Percentiles rank a stretch among this genome's conserved stretches.
phyloP scores from a whole-genome alignment of 1,140 invertebrate species.

The Drosophila kikkawai region DNA sequence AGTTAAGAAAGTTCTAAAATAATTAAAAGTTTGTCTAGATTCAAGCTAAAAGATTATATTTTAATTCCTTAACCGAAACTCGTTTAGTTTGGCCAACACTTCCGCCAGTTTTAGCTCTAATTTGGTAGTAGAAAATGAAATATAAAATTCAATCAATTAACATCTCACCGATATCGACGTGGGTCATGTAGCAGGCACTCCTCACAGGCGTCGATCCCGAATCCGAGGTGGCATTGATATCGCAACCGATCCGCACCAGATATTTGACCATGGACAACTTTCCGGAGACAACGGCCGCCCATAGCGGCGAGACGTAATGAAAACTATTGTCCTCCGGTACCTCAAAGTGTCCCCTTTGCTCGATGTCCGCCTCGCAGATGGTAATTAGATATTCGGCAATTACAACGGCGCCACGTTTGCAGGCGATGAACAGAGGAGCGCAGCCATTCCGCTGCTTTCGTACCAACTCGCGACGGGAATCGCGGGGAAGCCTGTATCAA shows the following conservation, averaged over 20 bases:
- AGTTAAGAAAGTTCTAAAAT: too few relatives aligned
- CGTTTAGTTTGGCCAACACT: background rate
- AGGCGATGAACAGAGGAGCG: conserved; percentile 94
- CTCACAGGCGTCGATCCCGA: conserved; percentile 93
- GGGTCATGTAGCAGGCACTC: conserved; percentile 97
- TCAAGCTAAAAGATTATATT: background rate
- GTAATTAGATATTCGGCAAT: conserved; percentile 95
- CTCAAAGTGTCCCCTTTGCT: conserved; percentile 92
- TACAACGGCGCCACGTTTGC: conserved; percentile 93
- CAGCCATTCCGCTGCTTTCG: conserved; percentile 88
- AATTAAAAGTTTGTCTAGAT: background rate
- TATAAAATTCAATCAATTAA: background rate
- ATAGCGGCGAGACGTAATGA: conserved; percentile 95
- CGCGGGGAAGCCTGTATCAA: conserved; percentile 60
- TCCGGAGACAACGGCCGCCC: conserved; percentile 96
- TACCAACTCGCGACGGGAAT: conserved; percentile 76
- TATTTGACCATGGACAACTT: conserved; percentile 91
- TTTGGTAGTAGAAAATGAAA: too few relatives aligned
- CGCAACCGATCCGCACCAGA: conserved; percentile 92
- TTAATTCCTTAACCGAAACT: background rate
- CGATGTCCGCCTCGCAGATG: conserved; percentile 92
- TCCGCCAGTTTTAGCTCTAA: background rate
- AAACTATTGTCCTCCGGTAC: conserved; percentile 90
- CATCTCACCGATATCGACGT: conserved; percentile 89
- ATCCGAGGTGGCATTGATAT: conserved; percentile 94